Conservation (phyloP, 2,113 vertebrate genomes). For the Dryoscopus gambensis region DNA sequence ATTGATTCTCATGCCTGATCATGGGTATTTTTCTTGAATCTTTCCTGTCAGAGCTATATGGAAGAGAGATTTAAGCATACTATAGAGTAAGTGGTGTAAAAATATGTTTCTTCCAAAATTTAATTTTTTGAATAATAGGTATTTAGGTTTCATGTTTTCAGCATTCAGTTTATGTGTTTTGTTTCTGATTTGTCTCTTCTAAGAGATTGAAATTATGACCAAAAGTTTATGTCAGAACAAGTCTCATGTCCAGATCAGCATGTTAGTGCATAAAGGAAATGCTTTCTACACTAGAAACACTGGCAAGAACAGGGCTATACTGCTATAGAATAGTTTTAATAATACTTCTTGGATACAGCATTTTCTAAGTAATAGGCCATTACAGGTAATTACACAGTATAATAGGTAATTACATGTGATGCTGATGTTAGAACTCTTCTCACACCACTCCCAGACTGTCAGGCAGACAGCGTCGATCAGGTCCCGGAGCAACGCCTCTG, state of each 20-base stretch:
- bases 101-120: neutral
- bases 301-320: neutral
- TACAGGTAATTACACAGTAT: neutral
- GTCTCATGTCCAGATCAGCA: rapidly evolving
- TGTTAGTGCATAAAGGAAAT: neutral
- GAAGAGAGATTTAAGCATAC: neutral
- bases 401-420: neutral
- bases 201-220: neutral
- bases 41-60: neutral
- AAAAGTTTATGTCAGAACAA: neutral
- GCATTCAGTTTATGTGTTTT: neutral
- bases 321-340: neutral
- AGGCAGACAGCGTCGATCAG: neutral
- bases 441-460: neutral
- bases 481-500: rapidly evolving
- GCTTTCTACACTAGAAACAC: neutral
- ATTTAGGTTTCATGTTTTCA: neutral
- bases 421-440: neutral
- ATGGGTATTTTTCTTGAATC: neutral
- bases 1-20: neutral
- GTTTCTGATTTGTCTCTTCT: neutral
- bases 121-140: neutral
- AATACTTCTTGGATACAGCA: neutral
- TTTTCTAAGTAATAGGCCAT: neutral
- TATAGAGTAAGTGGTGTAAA: neutral